Evolutionary conservation across 2,888 invertebrate species (phyloP), one percentile per base, ranked within the genome.

Genomic region (Siphlonurus alternatus): DNA sequence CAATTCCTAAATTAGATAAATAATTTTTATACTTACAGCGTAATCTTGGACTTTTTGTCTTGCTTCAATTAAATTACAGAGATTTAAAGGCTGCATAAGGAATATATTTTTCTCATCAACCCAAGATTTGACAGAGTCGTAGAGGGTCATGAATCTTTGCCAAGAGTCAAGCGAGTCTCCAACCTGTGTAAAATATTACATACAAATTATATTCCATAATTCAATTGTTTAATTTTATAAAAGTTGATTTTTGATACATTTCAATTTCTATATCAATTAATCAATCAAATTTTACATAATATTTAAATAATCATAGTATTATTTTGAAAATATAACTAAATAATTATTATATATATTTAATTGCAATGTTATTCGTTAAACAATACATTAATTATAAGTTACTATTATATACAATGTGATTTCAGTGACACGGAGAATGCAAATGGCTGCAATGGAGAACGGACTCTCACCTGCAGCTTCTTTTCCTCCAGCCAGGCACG

Each of bases 131-230:
- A 93, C 89, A 69, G 86, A 82, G 73, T 89, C 87, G 72, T 93
- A 85, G 67, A 93, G 79, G 66, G 87, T 82, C 70, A 91, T 81
- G 82, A 94, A 94, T 66, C 89, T 81, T 68, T 90, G 86, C 83
- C 92, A 93, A 24, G 93, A 89, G 72, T 93, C 93, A 70, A 93
- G 80, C 66, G 89, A 88, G 72, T 93, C 92, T 63, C 88, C 89
- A 53, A 93, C 87, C 74, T 77, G n/a, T n/a, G n/a, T n/a, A n/a
- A n/a, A n/a, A n/a, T n/a, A n/a, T n/a, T 68, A 54, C 70, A 67
- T 59, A 68, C 64, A 59, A 63, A 25, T 64, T 20, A 56, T 15
- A 59, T 19, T 15, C 10, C 54, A 15, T n/a, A 15, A 62, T 1
- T 10, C 19, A 53, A 22, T 24, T n/a, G 19, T 51, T 60, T n/a